Evolutionary conservation across 1,140 invertebrate genomes (phyloP), one percentile per base, ranked within the genome.

Genomic region (Leptinotarsa lineolata): DNA sequence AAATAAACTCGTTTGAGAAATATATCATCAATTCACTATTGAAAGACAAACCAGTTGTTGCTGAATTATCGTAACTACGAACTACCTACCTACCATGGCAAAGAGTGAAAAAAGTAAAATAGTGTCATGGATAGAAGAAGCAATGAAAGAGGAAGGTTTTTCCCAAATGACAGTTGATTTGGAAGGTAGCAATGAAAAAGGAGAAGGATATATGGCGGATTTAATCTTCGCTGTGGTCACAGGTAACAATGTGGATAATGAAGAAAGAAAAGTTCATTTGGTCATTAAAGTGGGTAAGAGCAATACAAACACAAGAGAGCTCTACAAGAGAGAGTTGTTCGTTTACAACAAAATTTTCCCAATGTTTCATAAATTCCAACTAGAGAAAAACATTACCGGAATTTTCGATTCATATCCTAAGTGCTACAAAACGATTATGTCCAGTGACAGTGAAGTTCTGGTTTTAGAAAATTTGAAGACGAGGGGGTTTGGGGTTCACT

Each of bases 381-480:
- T 70, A 54, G 46, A 74, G 45, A 74, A 69, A 48, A 46, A 72
- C 16, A 8, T 70, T 2, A 59, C 46, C 48, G 60, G 20, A n/a
- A 0, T 11, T 11, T 83, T 86, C 21, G 69, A 75, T 65, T 79
- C 80, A 58, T 79, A 81, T 69, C 81, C 86, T 4, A 82, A 81
- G 45, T 88, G 85, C 71, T 84, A 84, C 15, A 81, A 78, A n/a
- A 81, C 77, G 1, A 76, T 80, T 18, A 76, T 46, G 18, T 83
- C 85, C 68, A 81, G 83, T 45, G 78, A 80, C 5, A 78, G 85
- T 67, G 86, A 88, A 82, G 83, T 86, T 45, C 84, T 88, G 5
- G 78, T 89, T 44, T 76, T 90, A 66, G 86, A 89, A 81, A 89
- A 90, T 81, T 76, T 90, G 13, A 78, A 82, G 46, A 54, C 70